These are phyloP conservation scores for Nerophis lumbriciformis DNA, from an alignment of 2,113 vertebrate species.

Conservation along the genomic window DNA sequence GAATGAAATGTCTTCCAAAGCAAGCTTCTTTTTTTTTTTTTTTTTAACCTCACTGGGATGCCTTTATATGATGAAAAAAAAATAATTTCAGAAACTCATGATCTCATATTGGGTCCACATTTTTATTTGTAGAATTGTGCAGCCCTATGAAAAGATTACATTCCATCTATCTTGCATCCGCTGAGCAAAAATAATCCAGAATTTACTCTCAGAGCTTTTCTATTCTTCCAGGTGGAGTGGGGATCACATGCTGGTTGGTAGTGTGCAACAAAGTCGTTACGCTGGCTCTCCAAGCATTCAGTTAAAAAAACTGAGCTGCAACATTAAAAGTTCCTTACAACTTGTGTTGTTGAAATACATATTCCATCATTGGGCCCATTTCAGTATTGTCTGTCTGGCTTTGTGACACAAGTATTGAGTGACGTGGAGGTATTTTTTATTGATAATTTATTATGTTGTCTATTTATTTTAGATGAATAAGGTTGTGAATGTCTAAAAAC, in stretches of 20 bases:
- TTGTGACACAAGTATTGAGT: background rate
- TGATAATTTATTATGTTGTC: background rate
- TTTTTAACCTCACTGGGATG: no score
- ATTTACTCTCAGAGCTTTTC: slow-evolving; percentile 2
- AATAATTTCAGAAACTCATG: no score
- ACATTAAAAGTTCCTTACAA: background rate
- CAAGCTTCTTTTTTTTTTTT: no score
- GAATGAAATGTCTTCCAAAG: no score
- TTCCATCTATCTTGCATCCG: no score
- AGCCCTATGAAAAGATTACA: no score
- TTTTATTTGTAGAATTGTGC: background rate
- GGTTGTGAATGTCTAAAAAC: background rate
- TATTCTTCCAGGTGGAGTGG: slow-evolving; percentile 84
- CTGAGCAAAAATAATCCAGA: no score
- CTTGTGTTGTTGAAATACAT: background rate
- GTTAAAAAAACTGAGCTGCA: slow-evolving; percentile 61
- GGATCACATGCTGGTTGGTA: slow-evolving; percentile 96
- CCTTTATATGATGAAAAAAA: no score
- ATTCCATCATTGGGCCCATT: background rate
- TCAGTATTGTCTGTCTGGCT: background rate
- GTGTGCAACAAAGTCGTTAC: slow-evolving; percentile 98
- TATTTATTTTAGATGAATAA: background rate
- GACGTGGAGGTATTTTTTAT: background rate
- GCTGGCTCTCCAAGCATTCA: slow-evolving; percentile 82
- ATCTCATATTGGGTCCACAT: background rate